Evolutionary conservation across 2,888 invertebrate genomes (phyloP), one percentile per base, ranked within the genome.

Genomic region (Agonopterix arenella): DNA sequence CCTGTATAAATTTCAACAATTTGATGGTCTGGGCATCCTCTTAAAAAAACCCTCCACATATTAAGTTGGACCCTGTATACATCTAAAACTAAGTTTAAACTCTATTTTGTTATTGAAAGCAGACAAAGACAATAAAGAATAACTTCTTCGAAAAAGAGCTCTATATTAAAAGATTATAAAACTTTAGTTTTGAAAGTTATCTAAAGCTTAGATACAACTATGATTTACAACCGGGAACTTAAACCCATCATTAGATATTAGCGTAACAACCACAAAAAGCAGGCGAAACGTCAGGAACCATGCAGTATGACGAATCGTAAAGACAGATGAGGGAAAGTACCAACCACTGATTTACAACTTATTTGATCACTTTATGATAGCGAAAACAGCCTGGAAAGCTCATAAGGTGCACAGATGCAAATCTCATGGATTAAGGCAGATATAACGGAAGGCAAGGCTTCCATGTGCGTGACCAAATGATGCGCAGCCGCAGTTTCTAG

Each of bases 341-440:
- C 55, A 69, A 68, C 68, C 50, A 61, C 77, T 80, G 81, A 85
- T 84, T 84, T 80, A 81, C 80, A 79, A 84, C 78, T 81, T 78
- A 80, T 85, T 84, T 85, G 86, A 86, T 85, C 81, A 86, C 84
- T 83, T 86, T 88, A 86, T 86, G 84, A 88, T 86, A 77, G 83
- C 76, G 80, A 80, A 82, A 79, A 83, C 71, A 74, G 74, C 73
- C 62, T 75, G 76, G 78, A 79, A 82, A 82, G 76, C 78, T 76
- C 79, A 78, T 84, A 83, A 80, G 75, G 78, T 68, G 70, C 76
- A 66, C 64, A 64, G 70, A 81, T 81, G 84, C 83, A 85, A 84
- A 85, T 85, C 71, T 70, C 59, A 55, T 58, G 71, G 73, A 74
- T 77, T 75, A 76, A 75, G 62, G 71, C 65, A 44, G 57, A 50